These are phyloP conservation scores for Hololepta plana DNA, from an alignment of 2,888 invertebrate species.

Conservation along the genomic window DNA sequence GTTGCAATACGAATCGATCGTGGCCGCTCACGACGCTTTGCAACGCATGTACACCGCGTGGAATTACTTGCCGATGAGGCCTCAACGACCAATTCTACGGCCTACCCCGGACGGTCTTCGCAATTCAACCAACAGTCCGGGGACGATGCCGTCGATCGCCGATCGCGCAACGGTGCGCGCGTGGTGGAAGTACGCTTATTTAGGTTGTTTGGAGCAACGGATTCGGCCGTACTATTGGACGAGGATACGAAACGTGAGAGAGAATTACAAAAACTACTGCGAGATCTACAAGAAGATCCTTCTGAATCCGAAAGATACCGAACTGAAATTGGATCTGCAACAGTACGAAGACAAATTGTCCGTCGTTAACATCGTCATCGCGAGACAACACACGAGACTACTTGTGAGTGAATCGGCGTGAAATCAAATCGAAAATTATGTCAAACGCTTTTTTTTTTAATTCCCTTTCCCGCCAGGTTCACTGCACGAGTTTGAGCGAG, in stretches of 20 bases:
- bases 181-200: slow-evolving; percentile 66
- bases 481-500: slow-evolving; percentile 43
- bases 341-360: slow-evolving; percentile 57
- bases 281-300: slow-evolving; percentile 52
- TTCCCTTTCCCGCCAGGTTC: slow-evolving; percentile 28
- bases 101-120: too few relatives aligned
- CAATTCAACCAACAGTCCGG: too few relatives aligned
- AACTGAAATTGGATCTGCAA: slow-evolving; percentile 52
- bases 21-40: slow-evolving; percentile 36
- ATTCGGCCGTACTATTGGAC: slow-evolving; percentile 60
- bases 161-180: too few relatives aligned
- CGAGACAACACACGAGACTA: slow-evolving; percentile 62
- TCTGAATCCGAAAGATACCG: slow-evolving; percentile 52
- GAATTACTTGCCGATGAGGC: slow-evolving; percentile 26
- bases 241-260: slow-evolving; percentile 45
- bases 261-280: slow-evolving; percentile 50
- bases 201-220: slow-evolving; percentile 49
- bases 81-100: too few relatives aligned
- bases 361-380: slow-evolving; percentile 57
- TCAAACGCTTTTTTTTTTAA: slow-evolving; percentile 2
- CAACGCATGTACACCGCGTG: slow-evolving; percentile 48
- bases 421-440: slow-evolving; percentile 1
- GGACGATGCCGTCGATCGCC: too few relatives aligned
- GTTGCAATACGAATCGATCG: slow-evolving; percentile 48
- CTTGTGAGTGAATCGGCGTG: slow-evolving; percentile 45